A percentile compares a stretch with the other conserved stretches of the same genome.
Evolutionary conservation across 2,888 invertebrate genomes (phyloP).

Genomic region (Pelosia muscerda): DNA sequence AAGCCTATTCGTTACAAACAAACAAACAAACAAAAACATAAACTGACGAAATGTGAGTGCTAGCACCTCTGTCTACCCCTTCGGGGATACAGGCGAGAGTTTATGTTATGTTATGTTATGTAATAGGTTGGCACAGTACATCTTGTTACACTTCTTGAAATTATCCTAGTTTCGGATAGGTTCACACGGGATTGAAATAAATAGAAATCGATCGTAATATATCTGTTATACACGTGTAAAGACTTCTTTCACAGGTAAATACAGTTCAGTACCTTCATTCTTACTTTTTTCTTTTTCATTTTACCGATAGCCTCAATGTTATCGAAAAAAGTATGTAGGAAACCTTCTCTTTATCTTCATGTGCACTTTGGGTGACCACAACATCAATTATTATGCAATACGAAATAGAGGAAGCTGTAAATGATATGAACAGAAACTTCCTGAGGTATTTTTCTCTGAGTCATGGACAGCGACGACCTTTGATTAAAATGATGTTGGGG

Average conservation of each 20-base stretch:
- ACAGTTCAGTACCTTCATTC: too few relatives aligned
- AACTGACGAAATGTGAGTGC: too few relatives aligned
- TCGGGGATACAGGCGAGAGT: too few relatives aligned
- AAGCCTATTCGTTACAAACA: too few relatives aligned
- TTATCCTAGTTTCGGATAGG: background rate
- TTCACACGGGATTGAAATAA: background rate
- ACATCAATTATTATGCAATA: background rate
- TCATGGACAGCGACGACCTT: constrained; percentile 24
- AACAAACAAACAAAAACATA: too few relatives aligned
- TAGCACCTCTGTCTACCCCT: too few relatives aligned
- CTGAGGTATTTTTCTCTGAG: constrained; percentile 29
- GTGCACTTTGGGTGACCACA: constrained; percentile 1
- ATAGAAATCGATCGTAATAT: background rate
- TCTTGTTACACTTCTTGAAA: background rate
- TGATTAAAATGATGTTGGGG: background rate
- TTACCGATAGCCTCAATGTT: too few relatives aligned
- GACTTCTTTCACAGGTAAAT: too few relatives aligned
- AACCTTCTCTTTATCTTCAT: background rate
- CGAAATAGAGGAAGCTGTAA: constrained; percentile 7
- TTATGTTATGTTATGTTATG: too few relatives aligned
- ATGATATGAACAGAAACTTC: constrained; percentile 18
- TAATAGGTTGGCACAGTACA: background rate
- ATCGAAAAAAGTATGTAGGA: too few relatives aligned
- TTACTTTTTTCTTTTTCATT: too few relatives aligned
- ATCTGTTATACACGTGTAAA: too few relatives aligned